Evolutionary conservation across 2,113 vertebrate genomes (phyloP).

Genomic region (Bos javanicus): DNA sequence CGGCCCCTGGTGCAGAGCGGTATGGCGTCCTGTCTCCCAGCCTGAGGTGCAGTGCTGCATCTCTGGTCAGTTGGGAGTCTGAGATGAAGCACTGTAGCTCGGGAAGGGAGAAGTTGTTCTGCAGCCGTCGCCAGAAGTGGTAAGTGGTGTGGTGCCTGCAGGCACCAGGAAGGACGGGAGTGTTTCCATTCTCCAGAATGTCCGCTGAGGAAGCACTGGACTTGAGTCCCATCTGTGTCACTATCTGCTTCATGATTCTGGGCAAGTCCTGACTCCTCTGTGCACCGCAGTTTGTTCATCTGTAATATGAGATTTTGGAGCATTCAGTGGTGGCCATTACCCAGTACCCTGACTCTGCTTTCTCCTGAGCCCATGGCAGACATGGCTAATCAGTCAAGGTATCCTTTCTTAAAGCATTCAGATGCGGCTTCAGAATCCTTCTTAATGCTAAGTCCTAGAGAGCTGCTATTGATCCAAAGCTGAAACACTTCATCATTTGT

Average conservation of each 20-base stretch:
- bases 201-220: neutral
- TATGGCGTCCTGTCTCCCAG: conserved; percentile 80
- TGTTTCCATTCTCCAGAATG: rapidly evolving
- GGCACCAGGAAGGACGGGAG: rapidly evolving
- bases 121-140: neutral
- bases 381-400: neutral
- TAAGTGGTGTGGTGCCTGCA: neutral
- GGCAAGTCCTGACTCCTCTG: neutral
- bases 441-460: neutral
- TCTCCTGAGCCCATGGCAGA: neutral
- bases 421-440: neutral
- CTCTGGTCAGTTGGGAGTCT: conserved; percentile 99
- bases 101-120: conserved; percentile 87
- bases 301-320: neutral
- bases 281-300: neutral
- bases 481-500: neutral
- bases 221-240: too few species aligned
- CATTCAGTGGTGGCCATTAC: rapidly evolving
- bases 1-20: neutral
- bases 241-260: neutral
- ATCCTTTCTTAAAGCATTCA: neutral
- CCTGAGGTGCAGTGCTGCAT: conserved; percentile 99
- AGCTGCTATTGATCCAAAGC: too few species aligned
- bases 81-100: conserved; percentile 99
- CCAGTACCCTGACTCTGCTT: neutral